phyloP scores from a whole-genome alignment of 2,888 invertebrate species.

The Athalia cordata region DNA sequence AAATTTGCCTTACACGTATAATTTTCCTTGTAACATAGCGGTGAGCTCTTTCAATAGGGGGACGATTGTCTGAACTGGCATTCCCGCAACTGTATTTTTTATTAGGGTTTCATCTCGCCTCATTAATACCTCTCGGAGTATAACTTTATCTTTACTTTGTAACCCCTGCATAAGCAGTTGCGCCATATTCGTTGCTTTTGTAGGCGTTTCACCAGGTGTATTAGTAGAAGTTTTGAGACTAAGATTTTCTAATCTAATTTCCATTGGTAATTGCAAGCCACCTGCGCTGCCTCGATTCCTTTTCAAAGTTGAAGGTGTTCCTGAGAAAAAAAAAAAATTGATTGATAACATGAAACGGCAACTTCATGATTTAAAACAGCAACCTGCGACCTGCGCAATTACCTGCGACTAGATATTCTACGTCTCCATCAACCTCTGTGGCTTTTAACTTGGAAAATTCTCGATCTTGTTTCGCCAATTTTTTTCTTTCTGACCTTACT shows the following conservation, averaged over 20 bases:
- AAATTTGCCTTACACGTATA: conserved; percentile 75
- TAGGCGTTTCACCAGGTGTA: conserved; percentile 74
- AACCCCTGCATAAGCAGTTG: conserved; percentile 89
- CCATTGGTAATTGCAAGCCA: conserved; percentile 84
- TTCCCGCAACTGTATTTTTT: conserved; percentile 81
- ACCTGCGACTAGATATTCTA: conserved; percentile 75
- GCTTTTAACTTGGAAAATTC: conserved; percentile 71
- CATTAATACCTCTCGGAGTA: conserved; percentile 84
- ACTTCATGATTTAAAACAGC: background rate
- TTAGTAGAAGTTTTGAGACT: conserved; percentile 77
- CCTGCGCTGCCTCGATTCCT: conserved; percentile 66
- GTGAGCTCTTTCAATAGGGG: conserved; percentile 85
- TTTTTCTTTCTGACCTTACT: conserved; percentile 72
- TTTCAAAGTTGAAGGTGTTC: conserved; percentile 61
- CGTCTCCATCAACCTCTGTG: conserved; percentile 73
- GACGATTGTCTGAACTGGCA: conserved; percentile 86
- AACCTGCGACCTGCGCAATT: conserved; percentile 46
- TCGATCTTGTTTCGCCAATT: conserved; percentile 66
- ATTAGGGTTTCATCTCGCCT: conserved; percentile 82
- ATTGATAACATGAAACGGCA: too few species aligned
- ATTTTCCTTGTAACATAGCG: conserved; percentile 81
- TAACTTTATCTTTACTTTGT: conserved; percentile 86
- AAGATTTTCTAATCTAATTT: conserved; percentile 87
- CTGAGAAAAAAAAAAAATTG: conserved; percentile 44
- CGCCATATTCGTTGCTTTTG: conserved; percentile 82